These are phyloP conservation scores for Fragum fragum DNA, from an alignment of 2,888 invertebrate species.

Conservation along the genomic window DNA sequence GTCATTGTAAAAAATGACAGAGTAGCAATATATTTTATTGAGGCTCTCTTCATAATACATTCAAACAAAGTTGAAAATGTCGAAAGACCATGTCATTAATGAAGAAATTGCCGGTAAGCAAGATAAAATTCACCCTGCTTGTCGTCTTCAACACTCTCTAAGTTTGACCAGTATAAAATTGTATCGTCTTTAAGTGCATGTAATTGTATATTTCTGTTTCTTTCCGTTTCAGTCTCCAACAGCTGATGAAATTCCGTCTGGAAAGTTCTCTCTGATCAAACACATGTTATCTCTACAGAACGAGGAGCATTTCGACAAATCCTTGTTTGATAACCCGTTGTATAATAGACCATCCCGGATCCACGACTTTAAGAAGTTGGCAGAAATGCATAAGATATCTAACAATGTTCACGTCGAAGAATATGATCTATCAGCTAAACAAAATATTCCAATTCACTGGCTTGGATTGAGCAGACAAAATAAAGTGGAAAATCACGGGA, in stretches of 20 bases:
- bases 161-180: too few relatives aligned
- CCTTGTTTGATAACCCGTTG: conserved; percentile 54
- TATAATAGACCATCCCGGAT: conserved; percentile 40
- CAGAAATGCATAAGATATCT: conserved; percentile 48
- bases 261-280: conserved; percentile 62
- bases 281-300: conserved; percentile 56
- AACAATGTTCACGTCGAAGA: conserved; percentile 9
- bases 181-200: too few relatives aligned
- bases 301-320: conserved; percentile 58
- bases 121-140: too few relatives aligned
- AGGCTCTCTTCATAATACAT: too few relatives aligned
- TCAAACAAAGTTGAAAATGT: too few relatives aligned
- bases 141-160: too few relatives aligned
- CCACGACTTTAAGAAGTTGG: conserved; percentile 41
- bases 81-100: too few relatives aligned
- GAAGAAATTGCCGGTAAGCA: too few relatives aligned
- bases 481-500: neutral
- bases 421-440: conserved; percentile 54
- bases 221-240: neutral
- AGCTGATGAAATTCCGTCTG: neutral
- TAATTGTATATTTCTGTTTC: too few relatives aligned
- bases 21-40: too few relatives aligned
- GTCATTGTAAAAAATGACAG: too few relatives aligned
- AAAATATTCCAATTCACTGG: conserved; percentile 63
- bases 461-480: conserved; percentile 40